Conservation (phyloP, 2,888 invertebrate genomes). For the Hylaea fasciaria region DNA sequence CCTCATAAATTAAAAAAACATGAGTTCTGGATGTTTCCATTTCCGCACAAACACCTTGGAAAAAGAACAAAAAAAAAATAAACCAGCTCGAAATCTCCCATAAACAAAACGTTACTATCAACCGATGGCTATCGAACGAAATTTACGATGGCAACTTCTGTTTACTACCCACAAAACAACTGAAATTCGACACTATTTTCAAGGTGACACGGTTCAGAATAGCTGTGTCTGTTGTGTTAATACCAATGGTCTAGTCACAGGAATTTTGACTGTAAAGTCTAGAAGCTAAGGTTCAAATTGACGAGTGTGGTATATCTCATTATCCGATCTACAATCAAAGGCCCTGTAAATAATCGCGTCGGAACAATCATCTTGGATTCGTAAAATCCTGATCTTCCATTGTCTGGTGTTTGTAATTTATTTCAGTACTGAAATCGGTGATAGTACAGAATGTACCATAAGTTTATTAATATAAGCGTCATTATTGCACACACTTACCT, state of each 20-base stretch:
- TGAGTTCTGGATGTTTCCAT: neutral
- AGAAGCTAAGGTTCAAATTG: slow-evolving; percentile 9
- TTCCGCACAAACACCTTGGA: slow-evolving; percentile 20
- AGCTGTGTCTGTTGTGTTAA: neutral
- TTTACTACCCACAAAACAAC: slow-evolving; percentile 16
- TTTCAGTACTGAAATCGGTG: too few species aligned
- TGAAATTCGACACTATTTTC: slow-evolving; percentile 14
- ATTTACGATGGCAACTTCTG: slow-evolving; percentile 36
- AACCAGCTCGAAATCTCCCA: slow-evolving; percentile 24
- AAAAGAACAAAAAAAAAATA: slow-evolving; percentile 24
- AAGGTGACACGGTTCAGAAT: slow-evolving; percentile 4
- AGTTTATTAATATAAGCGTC: too few species aligned
- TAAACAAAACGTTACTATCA: slow-evolving; percentile 39
- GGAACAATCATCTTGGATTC: slow-evolving; percentile 33
- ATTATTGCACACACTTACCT: too few species aligned
- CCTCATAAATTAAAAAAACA: too few species aligned
- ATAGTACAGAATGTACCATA: too few species aligned
- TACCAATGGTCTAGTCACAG: neutral
- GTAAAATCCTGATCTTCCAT: slow-evolving; percentile 8
- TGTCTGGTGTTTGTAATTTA: neutral
- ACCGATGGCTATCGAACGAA: slow-evolving; percentile 32
- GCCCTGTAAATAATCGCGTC: slow-evolving; percentile 30
- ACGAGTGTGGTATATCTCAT: slow-evolving; percentile 7
- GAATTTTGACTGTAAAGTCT: slow-evolving; percentile 10
- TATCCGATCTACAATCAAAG: slow-evolving; percentile 30